phyloP scores from a whole-genome alignment of 2,888 invertebrate genomes.

The Aspidapion aeneum region DNA sequence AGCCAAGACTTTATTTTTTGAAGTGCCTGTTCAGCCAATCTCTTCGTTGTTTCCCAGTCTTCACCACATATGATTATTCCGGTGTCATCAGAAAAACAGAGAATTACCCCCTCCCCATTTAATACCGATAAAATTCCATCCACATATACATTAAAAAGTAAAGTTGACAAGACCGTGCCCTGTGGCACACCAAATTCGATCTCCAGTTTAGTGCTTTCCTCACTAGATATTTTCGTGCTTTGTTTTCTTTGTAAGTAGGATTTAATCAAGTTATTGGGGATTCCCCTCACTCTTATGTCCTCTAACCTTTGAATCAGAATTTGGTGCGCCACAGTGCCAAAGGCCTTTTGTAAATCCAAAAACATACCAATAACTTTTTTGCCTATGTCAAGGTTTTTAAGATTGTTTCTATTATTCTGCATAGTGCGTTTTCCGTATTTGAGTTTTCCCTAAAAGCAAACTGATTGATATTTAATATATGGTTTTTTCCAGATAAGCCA shows the following conservation, averaged over 20 bases:
- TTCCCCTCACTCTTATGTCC: no score
- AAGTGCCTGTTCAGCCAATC: no score
- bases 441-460: background rate
- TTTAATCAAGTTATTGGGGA: background rate
- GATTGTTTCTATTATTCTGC: background rate
- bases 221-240: background rate
- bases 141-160: no score
- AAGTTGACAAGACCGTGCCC: no score
- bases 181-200: no score
- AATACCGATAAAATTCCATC: no score
- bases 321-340: background rate
- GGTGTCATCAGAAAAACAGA: no score
- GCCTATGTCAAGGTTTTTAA: background rate
- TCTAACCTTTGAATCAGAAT: background rate
- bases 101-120: no score
- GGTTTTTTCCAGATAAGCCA: no score
- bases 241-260: background rate
- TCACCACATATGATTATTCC: no score
- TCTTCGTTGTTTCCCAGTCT: no score
- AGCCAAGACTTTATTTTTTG: no score
- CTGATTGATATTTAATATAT: background rate
- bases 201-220: background rate
- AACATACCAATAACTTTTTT: background rate
- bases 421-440: background rate
- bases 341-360: background rate